A percentile compares a stretch with the other conserved stretches of the same genome.
Conservation (phyloP, 2,113 vertebrate genomes). For the Psittacula cyanocephala region DNA sequence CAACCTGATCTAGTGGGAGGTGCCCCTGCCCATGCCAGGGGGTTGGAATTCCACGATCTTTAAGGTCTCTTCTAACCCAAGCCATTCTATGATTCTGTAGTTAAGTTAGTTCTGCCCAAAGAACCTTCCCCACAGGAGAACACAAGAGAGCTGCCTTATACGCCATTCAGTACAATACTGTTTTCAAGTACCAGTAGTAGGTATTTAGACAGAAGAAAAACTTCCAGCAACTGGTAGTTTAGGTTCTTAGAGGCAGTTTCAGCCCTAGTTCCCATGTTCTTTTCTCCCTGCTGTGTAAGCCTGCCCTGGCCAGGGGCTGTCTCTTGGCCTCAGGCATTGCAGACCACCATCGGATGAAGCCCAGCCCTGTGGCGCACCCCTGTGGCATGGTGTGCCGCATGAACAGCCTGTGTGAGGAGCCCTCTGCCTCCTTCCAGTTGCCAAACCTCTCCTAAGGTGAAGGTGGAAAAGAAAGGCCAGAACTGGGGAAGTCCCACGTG, state of each 20-base stretch:
- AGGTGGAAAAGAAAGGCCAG: too few species aligned
- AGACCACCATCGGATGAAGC: background rate
- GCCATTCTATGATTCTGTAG: background rate
- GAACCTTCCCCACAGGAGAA: background rate
- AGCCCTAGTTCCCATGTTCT: rapidly evolving
- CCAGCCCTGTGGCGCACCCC: too few species aligned
- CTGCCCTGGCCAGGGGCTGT: background rate
- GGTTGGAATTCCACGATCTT: background rate
- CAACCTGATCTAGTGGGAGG: background rate
- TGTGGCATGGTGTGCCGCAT: background rate
- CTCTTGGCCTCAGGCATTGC: background rate
- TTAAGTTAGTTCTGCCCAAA: background rate
- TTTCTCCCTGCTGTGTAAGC: background rate
- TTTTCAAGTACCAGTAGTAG: background rate
- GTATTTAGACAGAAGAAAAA: background rate
- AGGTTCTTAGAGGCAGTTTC: background rate
- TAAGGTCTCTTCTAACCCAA: background rate
- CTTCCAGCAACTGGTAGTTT: background rate
- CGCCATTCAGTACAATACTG: rapidly evolving
- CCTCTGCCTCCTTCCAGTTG: rapidly evolving
- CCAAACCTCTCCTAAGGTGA: background rate
- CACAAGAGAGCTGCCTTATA: background rate
- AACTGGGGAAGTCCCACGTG: rapidly evolving
- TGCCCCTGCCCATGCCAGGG: background rate
- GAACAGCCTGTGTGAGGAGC: too few species aligned